Evolutionary conservation across 2,113 vertebrate genomes (phyloP).

Genomic region (Tenebrosternarchus preto): DNA sequence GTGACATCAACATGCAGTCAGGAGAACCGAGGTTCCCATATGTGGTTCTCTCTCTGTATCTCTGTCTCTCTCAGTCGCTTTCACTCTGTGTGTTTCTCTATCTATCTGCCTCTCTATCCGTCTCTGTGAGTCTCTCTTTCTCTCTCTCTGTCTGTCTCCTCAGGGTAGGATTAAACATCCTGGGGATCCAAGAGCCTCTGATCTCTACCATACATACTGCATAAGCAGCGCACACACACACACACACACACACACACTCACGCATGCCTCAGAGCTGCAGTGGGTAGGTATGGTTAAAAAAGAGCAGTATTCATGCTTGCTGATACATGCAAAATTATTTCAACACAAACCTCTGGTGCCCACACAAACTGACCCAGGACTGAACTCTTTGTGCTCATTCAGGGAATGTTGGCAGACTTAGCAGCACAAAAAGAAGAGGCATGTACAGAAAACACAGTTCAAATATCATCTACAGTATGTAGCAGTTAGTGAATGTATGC

Average conservation of each 20-base stretch:
- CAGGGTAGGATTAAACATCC: not conserved
- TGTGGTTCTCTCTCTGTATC: not conserved
- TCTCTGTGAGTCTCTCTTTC: not conserved
- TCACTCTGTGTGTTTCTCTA: not conserved
- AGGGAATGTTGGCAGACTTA: not conserved
- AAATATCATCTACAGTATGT: not conserved
- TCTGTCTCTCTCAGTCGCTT: not conserved
- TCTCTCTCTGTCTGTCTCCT: not conserved
- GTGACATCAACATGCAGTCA: not conserved
- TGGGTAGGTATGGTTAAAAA: not conserved
- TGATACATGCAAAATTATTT: conserved; percentile 5
- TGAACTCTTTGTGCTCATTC: not conserved
- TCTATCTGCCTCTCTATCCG: not conserved
- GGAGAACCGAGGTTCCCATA: not conserved
- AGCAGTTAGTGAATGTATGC: not conserved
- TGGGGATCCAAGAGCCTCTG: conserved; percentile 7
- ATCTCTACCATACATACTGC: not conserved
- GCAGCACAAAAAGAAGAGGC: not conserved
- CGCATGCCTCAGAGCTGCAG: too few species aligned
- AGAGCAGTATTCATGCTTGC: not conserved
- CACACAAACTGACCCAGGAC: conserved; percentile 11
- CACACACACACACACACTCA: not conserved
- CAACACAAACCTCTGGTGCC: conserved; percentile 20
- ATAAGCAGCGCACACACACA: conserved; percentile 5
- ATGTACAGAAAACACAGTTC: not conserved